Evolutionary conservation across 2,888 invertebrate species (phyloP), one percentile per base, ranked within the genome.

Genomic region (Ashinkailepas kermadecensis): DNA sequence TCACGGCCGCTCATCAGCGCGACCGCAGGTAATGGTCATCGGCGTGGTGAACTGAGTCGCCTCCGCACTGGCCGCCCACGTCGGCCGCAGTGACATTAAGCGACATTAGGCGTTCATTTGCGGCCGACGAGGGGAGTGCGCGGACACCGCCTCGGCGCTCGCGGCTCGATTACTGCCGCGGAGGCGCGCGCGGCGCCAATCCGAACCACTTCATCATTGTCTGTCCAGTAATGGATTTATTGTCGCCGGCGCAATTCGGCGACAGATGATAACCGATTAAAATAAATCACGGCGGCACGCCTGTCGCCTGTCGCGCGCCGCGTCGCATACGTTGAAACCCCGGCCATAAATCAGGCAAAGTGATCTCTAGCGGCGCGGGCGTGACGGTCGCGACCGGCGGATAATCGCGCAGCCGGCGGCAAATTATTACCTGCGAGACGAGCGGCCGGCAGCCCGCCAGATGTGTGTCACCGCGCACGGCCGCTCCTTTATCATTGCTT

Each of bases 241-340:
- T 74, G 74, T 74, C 56, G 74, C 56, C 54, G 74, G 10, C 18
- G 15, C 74, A 10, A 74, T 74, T 74, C 56, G 56, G 15, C 56
- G 54, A 11, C 74, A 18, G 56, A 74, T 74, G 74, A 74, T 74
- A 74, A 74, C 74, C 74, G 74, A 74, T 74, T 74, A 74, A 74
- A 74, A 74, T 74, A 56, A 74, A 74, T 74, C 74, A 56, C 74
- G 21, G 56, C 74, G 54, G 21, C 74, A 23, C 12, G 56, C 18
- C 74, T 56, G 74, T 56, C 74, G 74, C 56, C 74, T 56, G 54
- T 74, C 74, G 74, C 56, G 74, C 74, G 10, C 59, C 10, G 74
- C 56, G 74, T 74, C 74, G 56, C 74, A 54, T 23, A 54, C 54
- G 74, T 56, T 23, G 56, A 74, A 74, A 54, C 18, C 56, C 74